phyloP scores from a whole-genome alignment of 2,888 invertebrate genomes.

The Drosophila affinis region DNA sequence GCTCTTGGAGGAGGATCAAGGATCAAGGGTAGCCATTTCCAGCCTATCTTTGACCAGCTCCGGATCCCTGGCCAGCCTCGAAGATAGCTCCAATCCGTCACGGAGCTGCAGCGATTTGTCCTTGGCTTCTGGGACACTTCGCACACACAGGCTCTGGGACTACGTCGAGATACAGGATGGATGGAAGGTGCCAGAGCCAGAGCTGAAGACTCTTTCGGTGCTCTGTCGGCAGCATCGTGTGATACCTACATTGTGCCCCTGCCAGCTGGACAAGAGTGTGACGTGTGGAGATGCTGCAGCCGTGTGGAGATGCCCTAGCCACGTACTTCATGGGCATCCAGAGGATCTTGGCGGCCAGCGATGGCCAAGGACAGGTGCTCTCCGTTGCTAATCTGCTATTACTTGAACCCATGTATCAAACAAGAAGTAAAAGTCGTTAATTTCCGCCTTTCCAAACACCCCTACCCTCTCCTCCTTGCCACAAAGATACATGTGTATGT shows the following conservation, averaged over 20 bases:
- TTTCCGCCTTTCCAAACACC: conserved; percentile 2
- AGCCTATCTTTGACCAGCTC: conserved; percentile 44
- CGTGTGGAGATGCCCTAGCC: too few species aligned
- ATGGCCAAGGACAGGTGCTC: conserved; percentile 92
- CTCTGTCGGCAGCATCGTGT: conserved; percentile 88
- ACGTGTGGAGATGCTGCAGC: too few species aligned
- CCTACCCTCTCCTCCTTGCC: not conserved
- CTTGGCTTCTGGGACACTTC: conserved; percentile 27
- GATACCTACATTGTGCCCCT: conserved; percentile 87
- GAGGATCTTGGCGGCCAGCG: conserved; percentile 87
- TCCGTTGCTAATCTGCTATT: conserved; percentile 7
- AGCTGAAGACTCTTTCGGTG: conserved; percentile 85
- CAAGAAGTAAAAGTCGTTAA: not conserved
- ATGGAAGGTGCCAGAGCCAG: conserved; percentile 53
- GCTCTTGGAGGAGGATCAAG: too few species aligned
- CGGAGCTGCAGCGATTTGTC: not conserved
- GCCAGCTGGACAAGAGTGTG: conserved; percentile 89
- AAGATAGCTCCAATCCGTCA: not conserved
- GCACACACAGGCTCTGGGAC: conserved; percentile 78
- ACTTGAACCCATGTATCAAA: not conserved
- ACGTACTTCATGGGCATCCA: conserved; percentile 94
- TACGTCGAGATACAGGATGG: conserved; percentile 69
- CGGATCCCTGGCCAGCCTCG: conserved; percentile 23
- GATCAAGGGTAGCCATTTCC: conserved; percentile 80
- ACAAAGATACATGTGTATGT: conserved; percentile 21